These are phyloP conservation scores for Nothoprocta pentlandii DNA, from an alignment of 2,113 vertebrate species.

Conservation along the genomic window DNA sequence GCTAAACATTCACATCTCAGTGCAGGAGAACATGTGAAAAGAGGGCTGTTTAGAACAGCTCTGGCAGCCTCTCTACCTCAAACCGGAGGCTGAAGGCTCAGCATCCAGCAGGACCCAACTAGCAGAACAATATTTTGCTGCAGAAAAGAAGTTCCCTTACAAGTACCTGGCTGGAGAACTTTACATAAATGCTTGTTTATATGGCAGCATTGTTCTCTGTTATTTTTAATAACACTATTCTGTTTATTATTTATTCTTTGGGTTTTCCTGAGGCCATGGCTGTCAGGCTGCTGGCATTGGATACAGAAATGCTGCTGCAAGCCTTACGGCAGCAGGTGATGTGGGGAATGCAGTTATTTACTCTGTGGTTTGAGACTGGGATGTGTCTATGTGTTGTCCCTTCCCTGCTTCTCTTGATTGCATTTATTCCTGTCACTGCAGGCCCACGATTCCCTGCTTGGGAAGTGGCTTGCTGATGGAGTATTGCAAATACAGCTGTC, in stretches of 20 bases:
- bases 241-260: background rate
- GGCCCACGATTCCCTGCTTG: background rate
- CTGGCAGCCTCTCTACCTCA: background rate
- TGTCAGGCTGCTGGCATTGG: background rate
- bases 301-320: background rate
- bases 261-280: background rate
- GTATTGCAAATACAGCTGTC: background rate
- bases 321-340: background rate
- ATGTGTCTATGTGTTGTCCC: background rate
- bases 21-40: background rate
- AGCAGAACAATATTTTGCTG: background rate
- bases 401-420: background rate
- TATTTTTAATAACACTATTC: background rate
- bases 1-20: background rate
- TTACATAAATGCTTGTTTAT: background rate
- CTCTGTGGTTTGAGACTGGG: background rate
- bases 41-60: background rate
- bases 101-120: background rate
- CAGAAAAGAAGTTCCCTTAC: background rate
- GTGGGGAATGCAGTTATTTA: background rate
- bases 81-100: background rate
- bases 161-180: background rate
- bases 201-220: background rate
- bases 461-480: background rate
- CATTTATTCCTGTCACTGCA: background rate